phyloP scores from a whole-genome alignment of 2,888 invertebrate genomes.

The Drosophila paracracens region DNA sequence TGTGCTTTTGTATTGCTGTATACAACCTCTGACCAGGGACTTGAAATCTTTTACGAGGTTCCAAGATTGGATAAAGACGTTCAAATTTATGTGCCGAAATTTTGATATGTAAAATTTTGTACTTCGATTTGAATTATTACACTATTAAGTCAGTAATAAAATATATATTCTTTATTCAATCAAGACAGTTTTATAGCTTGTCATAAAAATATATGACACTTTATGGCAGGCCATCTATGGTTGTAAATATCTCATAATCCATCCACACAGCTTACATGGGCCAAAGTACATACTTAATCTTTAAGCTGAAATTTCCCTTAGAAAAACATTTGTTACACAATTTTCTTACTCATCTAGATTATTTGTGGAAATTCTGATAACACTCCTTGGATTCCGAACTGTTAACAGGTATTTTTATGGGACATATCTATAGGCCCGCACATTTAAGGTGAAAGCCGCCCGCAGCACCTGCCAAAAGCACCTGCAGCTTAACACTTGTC shows the following conservation, averaged over 20 bases:
- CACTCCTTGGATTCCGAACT: not conserved
- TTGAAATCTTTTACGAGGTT: not conserved
- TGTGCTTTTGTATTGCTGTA: too few species aligned
- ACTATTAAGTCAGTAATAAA: not conserved
- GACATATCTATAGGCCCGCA: not conserved
- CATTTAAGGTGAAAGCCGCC: conserved; percentile 1
- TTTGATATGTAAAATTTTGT: not conserved
- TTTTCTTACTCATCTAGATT: not conserved
- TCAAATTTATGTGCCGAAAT: not conserved
- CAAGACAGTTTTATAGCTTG: not conserved
- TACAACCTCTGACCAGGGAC: not conserved
- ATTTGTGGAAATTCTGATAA: not conserved
- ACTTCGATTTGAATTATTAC: not conserved
- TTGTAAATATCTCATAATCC: not conserved
- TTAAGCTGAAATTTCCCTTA: not conserved
- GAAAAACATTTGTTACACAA: not conserved
- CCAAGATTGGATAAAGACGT: not conserved
- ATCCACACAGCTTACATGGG: not conserved
- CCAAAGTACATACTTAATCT: not conserved
- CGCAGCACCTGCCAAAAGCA: conserved; percentile 11
- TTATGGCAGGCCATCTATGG: not conserved
- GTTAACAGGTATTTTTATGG: conserved; percentile 8
- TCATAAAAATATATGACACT: conserved; percentile 3
- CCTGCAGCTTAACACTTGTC: conserved; percentile 58
- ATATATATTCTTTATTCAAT: not conserved